Evolutionary conservation across 2,888 invertebrate genomes (phyloP).

Genomic region (Drosophila atripex): DNA sequence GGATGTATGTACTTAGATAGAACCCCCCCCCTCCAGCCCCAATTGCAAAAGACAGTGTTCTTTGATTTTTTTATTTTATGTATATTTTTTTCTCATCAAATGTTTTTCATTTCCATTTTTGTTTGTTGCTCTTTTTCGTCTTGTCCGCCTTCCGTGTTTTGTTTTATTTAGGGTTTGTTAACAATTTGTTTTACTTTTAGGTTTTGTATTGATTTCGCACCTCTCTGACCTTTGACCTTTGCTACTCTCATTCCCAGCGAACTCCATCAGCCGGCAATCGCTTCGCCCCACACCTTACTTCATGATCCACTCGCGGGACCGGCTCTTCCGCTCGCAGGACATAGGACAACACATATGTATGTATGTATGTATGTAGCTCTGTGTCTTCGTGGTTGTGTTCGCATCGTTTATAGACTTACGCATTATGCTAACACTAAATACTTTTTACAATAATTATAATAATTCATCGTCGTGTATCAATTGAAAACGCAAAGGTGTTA

Average conservation of each 20-base stretch:
- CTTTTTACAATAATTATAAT: slow-evolving; percentile 80
- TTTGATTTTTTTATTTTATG: slow-evolving; percentile 59
- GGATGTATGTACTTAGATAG: not conserved
- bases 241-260: not conserved
- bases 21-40: not conserved
- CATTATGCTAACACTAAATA: slow-evolving; percentile 82
- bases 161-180: slow-evolving; percentile 52
- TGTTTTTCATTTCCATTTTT: slow-evolving; percentile 49
- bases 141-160: slow-evolving; percentile 40
- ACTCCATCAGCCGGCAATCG: not conserved
- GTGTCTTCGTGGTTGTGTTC: slow-evolving; percentile 35
- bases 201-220: slow-evolving; percentile 59
- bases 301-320: slow-evolving; percentile 25
- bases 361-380: slow-evolving; percentile 13
- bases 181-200: slow-evolving; percentile 69
- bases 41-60: slow-evolving; percentile 37
- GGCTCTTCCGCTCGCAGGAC: not conserved
- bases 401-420: slow-evolving; percentile 74
- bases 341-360: not conserved
- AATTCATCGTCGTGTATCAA: slow-evolving; percentile 57
- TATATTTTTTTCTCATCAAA: slow-evolving; percentile 59
- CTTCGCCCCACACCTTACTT: slow-evolving; percentile 5
- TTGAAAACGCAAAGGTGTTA: slow-evolving; percentile 64
- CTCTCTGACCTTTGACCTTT: not conserved
- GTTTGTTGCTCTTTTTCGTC: slow-evolving; percentile 55